Base-by-base conservation (phyloP, 35 echinoderm and acorn worm species). In the Eucidaris tribuloides region DNA sequence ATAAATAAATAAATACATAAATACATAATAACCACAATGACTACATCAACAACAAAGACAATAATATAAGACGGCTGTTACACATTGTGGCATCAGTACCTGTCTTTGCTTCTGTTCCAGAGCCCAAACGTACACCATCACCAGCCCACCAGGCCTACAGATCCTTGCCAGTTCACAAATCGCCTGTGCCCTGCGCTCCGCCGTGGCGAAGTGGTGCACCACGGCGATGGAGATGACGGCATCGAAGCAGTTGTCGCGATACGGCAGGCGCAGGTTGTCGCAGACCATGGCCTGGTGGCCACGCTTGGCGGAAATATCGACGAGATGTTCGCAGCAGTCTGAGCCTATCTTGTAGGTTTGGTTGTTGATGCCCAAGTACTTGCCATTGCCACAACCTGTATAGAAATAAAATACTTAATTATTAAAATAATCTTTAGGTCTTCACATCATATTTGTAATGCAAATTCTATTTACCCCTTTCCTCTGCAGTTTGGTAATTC, bases 81-180 rank as follows among this genome's bases (percentile, higher is more conserved):
- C n/a, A n/a, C n/a, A n/a, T n/a, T n/a, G n/a, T n/a, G 60, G 15
- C 52, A 17, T 22, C 19, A 58, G 6, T 71, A 99, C 96, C 91
- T 99, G 93, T 86, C 96, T 86, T 4, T 93, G 91, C 57, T 93
- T 99, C 45, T 99, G 96, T 82, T 99, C 96, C 83, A 99, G 74
- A 15, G 96, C 96, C 96, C 96, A 99, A 2, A 99, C 96, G 58
- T 93, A 99, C 27, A 99, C 85, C 96, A 99, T 99, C 39, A 99
- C 40, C 39, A 85, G 91, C 2, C 96, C 94, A 15, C 96, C 96
- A 44, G 96, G 96, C n/a, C 96, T 86, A 29, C 87, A 93, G 37
- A 99, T 99, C 59, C 96, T 89, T 11, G 96, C 96, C 9, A 99
- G 79, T 57, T 99, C 96, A 44, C 78, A 66, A 30, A 99, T 59